Evolutionary conservation across 2,797 vertebrate genomes (phyloP).

Genomic region (Sitta carolinensis): DNA sequence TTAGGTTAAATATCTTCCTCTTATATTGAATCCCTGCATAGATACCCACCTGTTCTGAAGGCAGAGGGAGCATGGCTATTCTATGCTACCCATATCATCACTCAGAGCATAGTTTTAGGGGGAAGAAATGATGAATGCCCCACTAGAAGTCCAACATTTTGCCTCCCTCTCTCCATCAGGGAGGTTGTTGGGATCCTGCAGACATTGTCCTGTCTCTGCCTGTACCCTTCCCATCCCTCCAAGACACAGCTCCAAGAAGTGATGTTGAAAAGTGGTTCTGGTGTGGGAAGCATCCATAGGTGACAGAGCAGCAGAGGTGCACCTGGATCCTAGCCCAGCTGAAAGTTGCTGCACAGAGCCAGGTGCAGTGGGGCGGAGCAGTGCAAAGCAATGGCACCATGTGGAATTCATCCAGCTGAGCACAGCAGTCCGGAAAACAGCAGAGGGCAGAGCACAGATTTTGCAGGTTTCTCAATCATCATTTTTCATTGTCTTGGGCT

Average conservation of each 20-base stretch:
- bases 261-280: background rate
- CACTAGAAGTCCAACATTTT: background rate
- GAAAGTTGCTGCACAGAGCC: accelerated
- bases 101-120: accelerated
- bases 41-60: background rate
- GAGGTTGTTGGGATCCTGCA: accelerated
- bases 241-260: background rate
- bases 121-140: background rate
- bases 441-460: background rate
- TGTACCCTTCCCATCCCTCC: background rate
- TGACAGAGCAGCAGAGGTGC: background rate
- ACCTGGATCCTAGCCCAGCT: background rate
- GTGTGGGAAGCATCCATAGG: background rate
- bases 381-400: background rate
- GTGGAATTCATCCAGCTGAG: accelerated
- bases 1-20: background rate
- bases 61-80: background rate
- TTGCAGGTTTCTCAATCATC: too few relatives aligned
- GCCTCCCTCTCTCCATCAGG: background rate
- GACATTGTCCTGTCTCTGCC: background rate
- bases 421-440: accelerated
- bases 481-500: background rate
- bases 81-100: background rate
- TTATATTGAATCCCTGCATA: background rate
- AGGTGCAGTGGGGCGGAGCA: accelerated